Evolutionary conservation across 2,113 vertebrate genomes (phyloP), one percentile per base, ranked within the genome.

Genomic region (Tetraodon nigroviridis): DNA sequence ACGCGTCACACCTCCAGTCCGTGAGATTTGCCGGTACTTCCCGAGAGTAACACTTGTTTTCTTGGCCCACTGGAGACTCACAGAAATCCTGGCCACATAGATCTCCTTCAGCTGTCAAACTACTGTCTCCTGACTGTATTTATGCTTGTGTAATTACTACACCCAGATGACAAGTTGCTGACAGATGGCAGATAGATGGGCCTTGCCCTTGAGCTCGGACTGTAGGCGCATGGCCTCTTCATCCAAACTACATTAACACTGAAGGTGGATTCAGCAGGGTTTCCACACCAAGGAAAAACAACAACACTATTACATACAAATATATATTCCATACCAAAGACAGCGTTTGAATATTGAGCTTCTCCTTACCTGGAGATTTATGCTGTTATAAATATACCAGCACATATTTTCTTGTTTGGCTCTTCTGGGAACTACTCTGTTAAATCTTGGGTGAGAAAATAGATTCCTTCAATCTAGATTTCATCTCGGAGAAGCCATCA

Each of bases 161-260:
- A 87, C 75, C 77, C 73, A 68, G 66, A 82, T 87, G 87, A 88
- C 83, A 85, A 80, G 79, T 73, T 21, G 61, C 80, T 84, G 83
- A 87, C 80, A 77, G 84, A 88, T 84, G 80, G 79, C 67, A 77
- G 80, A 71, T 75, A 81, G 81, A 85, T 74, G 63, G 71, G 68
- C 71, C 58, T 24, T 75, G 73, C 75, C 79, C 78, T 85, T 85
- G 79, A 78, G 69, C 78, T 77, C 75, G 63, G 65, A 71, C 67
- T 65, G 66, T 55, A 16, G 61, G 77, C 40, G 4, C 51, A 64
- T 64, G 63, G 75, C 67, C 56, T 51, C 69, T 84, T 86, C 72
- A 86, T 85, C 83, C 82, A 73, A 83, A 71, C 46, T 58, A 66
- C 71, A 81, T 76, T 78, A 70, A 80, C 49, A 67, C 58, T 53